Evolutionary conservation across 1,140 invertebrate species (phyloP).

Genomic region (Aphelinus atriplicis): DNA sequence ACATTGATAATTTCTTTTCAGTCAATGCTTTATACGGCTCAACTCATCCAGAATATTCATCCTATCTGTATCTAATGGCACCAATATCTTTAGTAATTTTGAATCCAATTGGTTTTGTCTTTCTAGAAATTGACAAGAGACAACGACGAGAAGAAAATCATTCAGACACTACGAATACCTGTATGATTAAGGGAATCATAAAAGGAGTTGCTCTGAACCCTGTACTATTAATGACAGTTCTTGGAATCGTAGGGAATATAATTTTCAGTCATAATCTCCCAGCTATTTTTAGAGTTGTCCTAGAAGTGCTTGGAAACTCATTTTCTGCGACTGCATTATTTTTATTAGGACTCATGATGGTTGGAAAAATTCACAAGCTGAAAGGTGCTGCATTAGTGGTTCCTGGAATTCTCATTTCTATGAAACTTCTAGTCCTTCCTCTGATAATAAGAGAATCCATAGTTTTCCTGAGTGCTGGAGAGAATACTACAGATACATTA

Average conservation of each 20-base stretch:
- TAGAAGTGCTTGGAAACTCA: constrained; percentile 84
- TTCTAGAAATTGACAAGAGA: constrained; percentile 87
- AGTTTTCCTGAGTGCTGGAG: constrained; percentile 76
- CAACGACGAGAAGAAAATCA: constrained; percentile 40
- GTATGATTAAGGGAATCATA: constrained; percentile 62
- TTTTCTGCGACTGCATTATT: constrained; percentile 93
- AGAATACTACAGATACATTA: constrained; percentile 76
- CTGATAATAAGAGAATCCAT: constrained; percentile 88
- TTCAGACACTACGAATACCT: constrained; percentile 45
- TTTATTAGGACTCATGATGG: constrained; percentile 89
- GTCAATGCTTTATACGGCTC: constrained; percentile 79
- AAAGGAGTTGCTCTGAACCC: constrained; percentile 88
- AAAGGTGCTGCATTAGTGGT: constrained; percentile 80
- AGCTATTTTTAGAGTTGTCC: constrained; percentile 76
- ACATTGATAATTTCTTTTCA: constrained; percentile 60
- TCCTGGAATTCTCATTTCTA: constrained; percentile 86
- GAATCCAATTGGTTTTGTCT: constrained; percentile 90
- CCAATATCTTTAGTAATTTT: constrained; percentile 93
- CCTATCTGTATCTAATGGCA: constrained; percentile 92
- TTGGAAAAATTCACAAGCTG: constrained; percentile 85
- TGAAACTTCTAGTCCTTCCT: constrained; percentile 90
- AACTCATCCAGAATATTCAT: constrained; percentile 88
- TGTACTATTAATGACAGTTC: constrained; percentile 90
- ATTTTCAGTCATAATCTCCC: constrained; percentile 83
- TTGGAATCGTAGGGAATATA: constrained; percentile 89